Evolutionary conservation across 2,888 invertebrate species (phyloP), one percentile per base, ranked within the genome.

Genomic region (Drosophila neutralis): DNA sequence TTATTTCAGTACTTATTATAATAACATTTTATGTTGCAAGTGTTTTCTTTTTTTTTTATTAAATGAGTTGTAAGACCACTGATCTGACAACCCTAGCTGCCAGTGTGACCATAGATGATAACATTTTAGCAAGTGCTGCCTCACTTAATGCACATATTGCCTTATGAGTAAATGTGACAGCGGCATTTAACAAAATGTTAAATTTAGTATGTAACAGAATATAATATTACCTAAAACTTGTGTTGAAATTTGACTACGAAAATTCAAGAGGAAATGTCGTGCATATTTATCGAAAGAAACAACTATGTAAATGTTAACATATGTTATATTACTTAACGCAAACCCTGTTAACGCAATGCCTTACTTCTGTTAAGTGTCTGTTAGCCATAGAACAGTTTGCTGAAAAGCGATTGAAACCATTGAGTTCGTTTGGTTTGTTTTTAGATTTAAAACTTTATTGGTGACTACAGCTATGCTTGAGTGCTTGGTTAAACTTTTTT

Each of bases 401-500:
- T 8, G 24, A 33, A 57, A 59, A 24, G 24, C 2, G 10, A n/a
- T 18, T 54, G 11, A 54, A 48, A 53, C 11, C 38, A 36, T 33
- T 42, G n/a, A 15, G 4, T 36, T 8, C 24, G 8, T 45, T 45
- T 27, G 8, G 7, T n/a, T n/a, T 42, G 58, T 8, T 63, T 70
- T 72, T 48, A n/a, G 56, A 57, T 52, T 71, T 80, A 35, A n/a
- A 77, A 73, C 68, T 80, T 90, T 87, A 87, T 89, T 87, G 63
- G 68, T 79, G 64, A 63, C 77, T 88, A 89, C 73, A 83, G 64
- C 82, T 86, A 86, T 68, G 71, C 63, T 69, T 71, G 56, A 76
- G 90, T 87, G 87, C 89, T 73, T 76, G 69, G 66, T 63, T 59
- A 79, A 71, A 70, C 76, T 68, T 78, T 61, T 64, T 60, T 56